Conservation (phyloP, 2,888 invertebrate genomes). For the Drosophila sordidapex region DNA sequence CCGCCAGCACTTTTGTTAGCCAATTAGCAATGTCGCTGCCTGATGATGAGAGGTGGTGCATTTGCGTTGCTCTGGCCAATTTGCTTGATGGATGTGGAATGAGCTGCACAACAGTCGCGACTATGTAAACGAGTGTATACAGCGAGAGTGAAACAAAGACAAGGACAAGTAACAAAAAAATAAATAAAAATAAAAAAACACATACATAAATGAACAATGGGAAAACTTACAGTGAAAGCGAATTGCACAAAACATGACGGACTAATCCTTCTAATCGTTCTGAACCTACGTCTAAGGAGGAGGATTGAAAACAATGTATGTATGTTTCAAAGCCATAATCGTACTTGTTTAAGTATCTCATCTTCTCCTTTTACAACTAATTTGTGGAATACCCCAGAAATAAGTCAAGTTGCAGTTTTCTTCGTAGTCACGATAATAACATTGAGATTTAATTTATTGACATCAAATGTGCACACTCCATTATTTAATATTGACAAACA, state of each 20-base stretch:
- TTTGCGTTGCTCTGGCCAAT: conserved; percentile 64
- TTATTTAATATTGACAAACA: conserved; percentile 47
- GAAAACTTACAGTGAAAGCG: conserved; percentile 18
- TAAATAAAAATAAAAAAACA: background rate
- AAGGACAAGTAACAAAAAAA: conserved; percentile 28
- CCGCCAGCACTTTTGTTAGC: conserved; percentile 65
- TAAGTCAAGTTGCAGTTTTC: conserved; percentile 1
- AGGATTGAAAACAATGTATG: background rate
- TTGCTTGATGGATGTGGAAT: conserved; percentile 63
- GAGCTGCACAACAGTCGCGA: conserved; percentile 51
- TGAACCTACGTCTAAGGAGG: background rate
- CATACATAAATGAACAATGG: conserved; percentile 20
- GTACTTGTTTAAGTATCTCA: background rate
- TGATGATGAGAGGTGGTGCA: conserved; percentile 68
- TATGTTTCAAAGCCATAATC: background rate
- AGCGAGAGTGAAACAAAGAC: conserved; percentile 29
- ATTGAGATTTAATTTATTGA: conserved; percentile 75
- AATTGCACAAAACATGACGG: conserved; percentile 15
- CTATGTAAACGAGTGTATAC: conserved; percentile 21
- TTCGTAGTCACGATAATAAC: conserved; percentile 51
- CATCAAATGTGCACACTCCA: conserved; percentile 72
- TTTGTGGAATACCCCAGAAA: background rate
- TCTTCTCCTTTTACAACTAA: background rate
- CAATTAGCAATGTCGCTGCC: conserved; percentile 75
- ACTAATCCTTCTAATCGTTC: conserved; percentile 14